A percentile compares a stretch with the other conserved stretches of the same genome.
Evolutionary conservation across 2,113 vertebrate species (phyloP).

Genomic region (Symphodus melops): DNA sequence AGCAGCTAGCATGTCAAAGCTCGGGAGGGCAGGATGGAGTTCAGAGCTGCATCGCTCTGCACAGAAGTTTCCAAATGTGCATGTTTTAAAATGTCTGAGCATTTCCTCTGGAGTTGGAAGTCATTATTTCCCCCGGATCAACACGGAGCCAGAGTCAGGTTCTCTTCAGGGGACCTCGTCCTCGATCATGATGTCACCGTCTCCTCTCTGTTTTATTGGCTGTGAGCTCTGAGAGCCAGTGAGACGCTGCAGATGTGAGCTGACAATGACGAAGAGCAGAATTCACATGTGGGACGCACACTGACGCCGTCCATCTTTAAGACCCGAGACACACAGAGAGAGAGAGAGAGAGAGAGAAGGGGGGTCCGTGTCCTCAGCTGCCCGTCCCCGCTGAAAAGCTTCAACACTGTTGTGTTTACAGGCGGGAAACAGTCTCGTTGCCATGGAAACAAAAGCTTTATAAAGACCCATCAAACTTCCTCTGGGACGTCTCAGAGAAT

Average conservation of each 20-base stretch:
- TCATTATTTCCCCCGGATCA: neutral
- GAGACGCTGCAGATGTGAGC: slow-evolving; percentile 1
- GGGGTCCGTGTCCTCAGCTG: slow-evolving; percentile 3
- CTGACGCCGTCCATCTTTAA: neutral
- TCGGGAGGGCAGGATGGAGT: too few species aligned
- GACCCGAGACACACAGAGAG: neutral
- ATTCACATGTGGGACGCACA: slow-evolving; percentile 15
- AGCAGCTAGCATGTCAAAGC: too few species aligned
- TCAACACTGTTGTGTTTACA: neutral
- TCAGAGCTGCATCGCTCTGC: too few species aligned
- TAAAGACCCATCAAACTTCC: neutral
- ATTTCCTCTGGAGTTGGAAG: too few species aligned
- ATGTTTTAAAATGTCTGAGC: neutral
- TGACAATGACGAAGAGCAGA: neutral
- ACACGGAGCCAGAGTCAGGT: neutral
- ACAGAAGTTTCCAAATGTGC: too few species aligned
- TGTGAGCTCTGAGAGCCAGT: neutral
- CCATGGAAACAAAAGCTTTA: slow-evolving; percentile 4
- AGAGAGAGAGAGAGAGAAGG: too few species aligned
- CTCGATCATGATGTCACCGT: neutral
- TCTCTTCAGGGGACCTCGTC: neutral
- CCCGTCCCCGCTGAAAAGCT: neutral
- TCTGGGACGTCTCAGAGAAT: neutral
- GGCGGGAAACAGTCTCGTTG: neutral
- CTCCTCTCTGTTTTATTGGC: neutral